phyloP scores from a whole-genome alignment of 2,797 vertebrate genomes.

The Petrocephalus sullivani region DNA sequence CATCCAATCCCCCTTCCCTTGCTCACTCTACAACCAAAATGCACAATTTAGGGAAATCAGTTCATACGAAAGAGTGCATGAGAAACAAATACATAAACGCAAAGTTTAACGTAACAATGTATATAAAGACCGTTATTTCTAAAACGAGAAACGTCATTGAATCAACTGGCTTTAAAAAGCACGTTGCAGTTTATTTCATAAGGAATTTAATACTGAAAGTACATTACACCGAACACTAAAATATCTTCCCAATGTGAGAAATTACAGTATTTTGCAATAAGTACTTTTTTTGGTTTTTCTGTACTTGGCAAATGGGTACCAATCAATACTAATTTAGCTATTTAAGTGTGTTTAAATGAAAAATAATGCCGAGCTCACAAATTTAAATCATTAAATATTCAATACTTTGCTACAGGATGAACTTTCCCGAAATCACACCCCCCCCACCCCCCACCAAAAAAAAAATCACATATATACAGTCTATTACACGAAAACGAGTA shows the following conservation, averaged over 20 bases:
- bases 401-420: conserved; percentile 56
- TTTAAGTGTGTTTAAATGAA: conserved; percentile 50
- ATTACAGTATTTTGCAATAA: conserved; percentile 62
- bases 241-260: conserved; percentile 81
- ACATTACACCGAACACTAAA: conserved; percentile 61
- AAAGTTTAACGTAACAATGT: conserved; percentile 48
- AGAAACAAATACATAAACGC: conserved; percentile 53
- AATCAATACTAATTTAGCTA: conserved; percentile 50
- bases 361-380: conserved; percentile 44
- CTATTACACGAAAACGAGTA: conserved; percentile 50
- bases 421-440: conserved; percentile 35
- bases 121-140: conserved; percentile 48
- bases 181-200: conserved; percentile 52
- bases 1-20: conserved; percentile 24
- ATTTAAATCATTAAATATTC: conserved; percentile 59
- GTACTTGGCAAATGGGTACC: conserved; percentile 69
- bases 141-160: conserved; percentile 44
- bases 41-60: conserved; percentile 50
- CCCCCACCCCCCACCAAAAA: conserved; percentile 30
- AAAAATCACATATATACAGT: conserved; percentile 57
- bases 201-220: conserved; percentile 71
- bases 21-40: conserved; percentile 59
- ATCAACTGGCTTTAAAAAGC: conserved; percentile 51
- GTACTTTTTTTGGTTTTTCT: conserved; percentile 56
- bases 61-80: conserved; percentile 58